Evolutionary conservation across 1,140 invertebrate genomes (phyloP).

Genomic region (Akabosia matsudoensis): DNA sequence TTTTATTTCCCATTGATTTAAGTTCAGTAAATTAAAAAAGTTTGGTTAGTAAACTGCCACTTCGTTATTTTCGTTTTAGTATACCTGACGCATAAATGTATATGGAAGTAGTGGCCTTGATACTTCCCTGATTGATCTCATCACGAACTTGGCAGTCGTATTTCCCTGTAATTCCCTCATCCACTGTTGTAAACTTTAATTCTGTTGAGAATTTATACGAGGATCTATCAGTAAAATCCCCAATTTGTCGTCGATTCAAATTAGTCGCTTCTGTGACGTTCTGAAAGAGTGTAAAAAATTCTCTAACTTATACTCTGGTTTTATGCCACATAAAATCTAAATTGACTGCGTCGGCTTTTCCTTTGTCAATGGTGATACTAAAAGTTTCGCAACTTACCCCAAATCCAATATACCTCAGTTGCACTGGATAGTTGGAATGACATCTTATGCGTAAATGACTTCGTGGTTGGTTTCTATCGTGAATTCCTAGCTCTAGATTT

Average conservation of each 20-base stretch:
- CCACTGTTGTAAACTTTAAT: background rate
- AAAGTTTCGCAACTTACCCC: slow-evolving; percentile 23
- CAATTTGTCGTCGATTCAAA: slow-evolving; percentile 12
- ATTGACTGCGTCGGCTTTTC: background rate
- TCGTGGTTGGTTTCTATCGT: background rate
- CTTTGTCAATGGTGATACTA: background rate
- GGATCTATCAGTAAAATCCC: background rate
- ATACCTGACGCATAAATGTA: slow-evolving; percentile 13
- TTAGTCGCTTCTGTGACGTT: background rate
- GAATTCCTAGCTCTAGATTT: background rate
- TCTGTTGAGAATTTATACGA: background rate
- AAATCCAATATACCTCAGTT: slow-evolving; percentile 30
- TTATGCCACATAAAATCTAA: background rate
- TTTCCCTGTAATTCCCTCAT: slow-evolving; percentile 22
- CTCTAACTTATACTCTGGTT: background rate
- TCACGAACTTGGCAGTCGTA: slow-evolving; percentile 10
- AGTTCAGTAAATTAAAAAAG: no score
- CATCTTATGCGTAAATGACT: slow-evolving; percentile 23
- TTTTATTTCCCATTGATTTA: no score
- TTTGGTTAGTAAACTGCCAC: no score
- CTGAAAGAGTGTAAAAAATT: background rate
- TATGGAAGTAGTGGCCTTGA: background rate
- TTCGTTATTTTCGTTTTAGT: background rate
- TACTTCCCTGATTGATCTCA: background rate
- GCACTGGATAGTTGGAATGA: slow-evolving; percentile 31